These are phyloP conservation scores for Atta cephalotes DNA, from an alignment of 1,140 invertebrate species.

Conservation along the genomic window DNA sequence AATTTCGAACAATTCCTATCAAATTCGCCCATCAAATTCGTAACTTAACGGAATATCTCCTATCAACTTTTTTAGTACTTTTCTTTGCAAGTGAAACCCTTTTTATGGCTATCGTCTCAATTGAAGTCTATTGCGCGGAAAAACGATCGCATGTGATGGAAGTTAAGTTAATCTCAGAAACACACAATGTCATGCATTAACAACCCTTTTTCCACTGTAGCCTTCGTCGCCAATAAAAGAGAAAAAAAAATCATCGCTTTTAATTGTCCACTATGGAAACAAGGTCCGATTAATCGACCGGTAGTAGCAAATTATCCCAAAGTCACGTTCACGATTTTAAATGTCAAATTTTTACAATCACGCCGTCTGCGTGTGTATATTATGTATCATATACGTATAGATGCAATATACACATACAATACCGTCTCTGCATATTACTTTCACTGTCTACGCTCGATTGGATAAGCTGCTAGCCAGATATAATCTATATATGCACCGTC, in stretches of 20 bases:
- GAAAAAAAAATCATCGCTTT: background rate
- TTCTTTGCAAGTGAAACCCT: background rate
- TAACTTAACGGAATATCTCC: background rate
- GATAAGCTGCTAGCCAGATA: conserved; percentile 26
- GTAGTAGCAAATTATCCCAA: conserved; percentile 27
- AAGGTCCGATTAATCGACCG: conserved; percentile 2
- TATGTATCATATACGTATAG: background rate
- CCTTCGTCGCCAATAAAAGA: conserved; percentile 23
- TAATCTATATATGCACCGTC: conserved; percentile 20
- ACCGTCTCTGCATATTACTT: conserved; percentile 68
- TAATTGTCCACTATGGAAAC: conserved; percentile 9
- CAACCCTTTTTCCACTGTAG: conserved; percentile 7
- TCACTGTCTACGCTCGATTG: conserved; percentile 74
- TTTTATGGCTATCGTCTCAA: conserved; percentile 10
- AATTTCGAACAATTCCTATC: background rate
- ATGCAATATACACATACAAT: conserved; percentile 6
- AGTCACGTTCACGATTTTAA: conserved; percentile 63
- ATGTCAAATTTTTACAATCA: conserved; percentile 74
- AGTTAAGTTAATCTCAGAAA: conserved; percentile 34
- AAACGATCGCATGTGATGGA: conserved; percentile 7
- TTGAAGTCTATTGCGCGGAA: conserved; percentile 6
- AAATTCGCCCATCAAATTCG: background rate
- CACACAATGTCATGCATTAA: conserved; percentile 47
- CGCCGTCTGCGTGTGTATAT: background rate
- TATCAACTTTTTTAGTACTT: background rate